Conservation (phyloP, 1,140 invertebrate genomes). For the Camponotus floridanus region DNA sequence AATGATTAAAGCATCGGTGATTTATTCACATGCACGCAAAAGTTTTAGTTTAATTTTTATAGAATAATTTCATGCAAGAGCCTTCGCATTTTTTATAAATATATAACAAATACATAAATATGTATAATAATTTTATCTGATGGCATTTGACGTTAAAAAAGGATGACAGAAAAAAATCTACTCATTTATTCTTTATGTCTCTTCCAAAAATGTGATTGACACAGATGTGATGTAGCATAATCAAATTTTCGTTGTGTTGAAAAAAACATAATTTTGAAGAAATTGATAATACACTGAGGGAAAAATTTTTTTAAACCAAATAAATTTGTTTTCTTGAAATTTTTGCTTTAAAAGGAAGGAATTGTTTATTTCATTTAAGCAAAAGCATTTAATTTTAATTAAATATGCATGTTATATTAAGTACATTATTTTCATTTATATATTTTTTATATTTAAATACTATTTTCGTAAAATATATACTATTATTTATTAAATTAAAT, state of each 20-base stretch:
- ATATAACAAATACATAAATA: not conserved
- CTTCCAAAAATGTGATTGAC: not conserved
- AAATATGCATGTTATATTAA: too few relatives aligned
- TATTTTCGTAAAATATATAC: too few relatives aligned
- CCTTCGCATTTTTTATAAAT: not conserved
- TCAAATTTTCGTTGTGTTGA: not conserved
- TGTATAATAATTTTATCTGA: not conserved
- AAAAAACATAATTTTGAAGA: not conserved
- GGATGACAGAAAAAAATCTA: not conserved
- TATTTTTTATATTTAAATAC: too few relatives aligned
- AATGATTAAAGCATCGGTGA: not conserved
- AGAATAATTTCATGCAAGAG: not conserved
- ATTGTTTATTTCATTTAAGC: too few relatives aligned
- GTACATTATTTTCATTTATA: too few relatives aligned
- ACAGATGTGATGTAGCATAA: not conserved
- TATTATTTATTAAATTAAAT: too few relatives aligned
- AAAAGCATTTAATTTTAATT: too few relatives aligned
- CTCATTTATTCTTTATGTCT: not conserved
- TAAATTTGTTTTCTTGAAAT: too few relatives aligned
- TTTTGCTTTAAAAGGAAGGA: too few relatives aligned
- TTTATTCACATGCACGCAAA: slow-evolving; percentile 12
- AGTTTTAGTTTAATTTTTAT: not conserved
- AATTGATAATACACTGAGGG: not conserved
- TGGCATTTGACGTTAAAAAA: slow-evolving; percentile 8
- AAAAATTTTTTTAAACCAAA: too few relatives aligned